These are phyloP conservation scores for Sepioteuthis lessoniana DNA, from an alignment of 2,888 invertebrate genomes.

Conservation along the genomic window DNA sequence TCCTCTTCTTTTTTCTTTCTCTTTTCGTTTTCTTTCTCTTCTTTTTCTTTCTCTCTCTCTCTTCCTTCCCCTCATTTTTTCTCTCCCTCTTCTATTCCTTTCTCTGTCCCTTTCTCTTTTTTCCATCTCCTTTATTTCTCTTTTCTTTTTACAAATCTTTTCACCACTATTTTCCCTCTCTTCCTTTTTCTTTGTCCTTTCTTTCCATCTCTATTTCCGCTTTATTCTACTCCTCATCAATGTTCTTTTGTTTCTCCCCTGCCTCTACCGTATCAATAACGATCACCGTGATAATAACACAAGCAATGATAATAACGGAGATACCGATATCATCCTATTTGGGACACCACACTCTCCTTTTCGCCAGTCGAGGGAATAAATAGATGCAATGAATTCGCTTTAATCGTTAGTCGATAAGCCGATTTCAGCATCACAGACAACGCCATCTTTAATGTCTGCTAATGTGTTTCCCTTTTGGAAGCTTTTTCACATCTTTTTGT, in stretches of 20 bases:
- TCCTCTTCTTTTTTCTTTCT: too few relatives aligned
- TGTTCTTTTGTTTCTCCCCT: not conserved
- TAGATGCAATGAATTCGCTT: conserved; percentile 33
- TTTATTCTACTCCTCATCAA: too few relatives aligned
- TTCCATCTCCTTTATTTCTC: not conserved
- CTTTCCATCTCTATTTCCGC: not conserved
- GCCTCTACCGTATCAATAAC: not conserved
- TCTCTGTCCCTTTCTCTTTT: not conserved
- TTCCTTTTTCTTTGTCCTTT: not conserved
- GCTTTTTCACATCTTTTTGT: not conserved
- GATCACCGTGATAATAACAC: not conserved
- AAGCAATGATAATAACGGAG: not conserved
- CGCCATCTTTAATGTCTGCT: not conserved
- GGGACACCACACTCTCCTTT: not conserved
- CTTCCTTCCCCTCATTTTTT: not conserved
- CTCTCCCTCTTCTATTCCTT: too few relatives aligned
- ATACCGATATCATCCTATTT: not conserved
- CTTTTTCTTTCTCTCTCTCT: too few relatives aligned
- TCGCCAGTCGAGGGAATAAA: not conserved
- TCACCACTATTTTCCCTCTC: not conserved
- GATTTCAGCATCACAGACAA: not conserved
- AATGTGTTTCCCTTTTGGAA: not conserved
- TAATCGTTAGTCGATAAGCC: not conserved
- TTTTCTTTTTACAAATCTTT: not conserved
- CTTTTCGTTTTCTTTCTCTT: too few relatives aligned